Evolutionary conservation across 2,888 invertebrate species (phyloP).

Genomic region (Xylota sylvarum): DNA sequence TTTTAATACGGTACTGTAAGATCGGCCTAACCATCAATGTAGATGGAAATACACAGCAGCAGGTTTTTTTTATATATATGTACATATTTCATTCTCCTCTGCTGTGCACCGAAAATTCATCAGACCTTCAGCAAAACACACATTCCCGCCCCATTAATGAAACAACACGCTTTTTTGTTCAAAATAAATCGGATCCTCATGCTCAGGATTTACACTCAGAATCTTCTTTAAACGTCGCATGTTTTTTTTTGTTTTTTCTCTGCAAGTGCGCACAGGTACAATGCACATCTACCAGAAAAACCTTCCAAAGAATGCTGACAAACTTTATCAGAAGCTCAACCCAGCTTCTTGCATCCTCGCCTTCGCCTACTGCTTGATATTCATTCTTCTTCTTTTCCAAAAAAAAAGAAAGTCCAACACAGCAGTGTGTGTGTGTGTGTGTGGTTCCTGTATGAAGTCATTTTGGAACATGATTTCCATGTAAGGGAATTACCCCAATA

Average conservation of each 20-base stretch:
- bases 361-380: slow-evolving; percentile 32
- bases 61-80: too few relatives aligned
- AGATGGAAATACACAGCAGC: too few relatives aligned
- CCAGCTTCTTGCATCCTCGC: not conserved
- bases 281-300: slow-evolving; percentile 13
- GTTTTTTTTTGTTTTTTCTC: slow-evolving; percentile 4
- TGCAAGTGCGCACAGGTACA: not conserved
- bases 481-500: slow-evolving; percentile 71
- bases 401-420: slow-evolving; percentile 11
- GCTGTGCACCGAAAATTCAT: not conserved
- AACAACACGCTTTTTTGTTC: slow-evolving; percentile 19
- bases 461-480: slow-evolving; percentile 72
- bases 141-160: not conserved
- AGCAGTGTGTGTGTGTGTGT: not conserved
- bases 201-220: not conserved
- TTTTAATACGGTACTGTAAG: too few relatives aligned
- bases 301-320: slow-evolving; percentile 20
- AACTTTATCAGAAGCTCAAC: slow-evolving; percentile 52
- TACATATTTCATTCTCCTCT: not conserved
- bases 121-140: not conserved
- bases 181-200: slow-evolving; percentile 11
- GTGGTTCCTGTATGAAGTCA: slow-evolving; percentile 38
- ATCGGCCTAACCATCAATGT: too few relatives aligned
- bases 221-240: not conserved
- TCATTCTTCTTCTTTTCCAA: slow-evolving; percentile 21